Evolutionary conservation across 2,888 invertebrate species (phyloP), one percentile per base, ranked within the genome.

Genomic region (Dysmachus trigonus): DNA sequence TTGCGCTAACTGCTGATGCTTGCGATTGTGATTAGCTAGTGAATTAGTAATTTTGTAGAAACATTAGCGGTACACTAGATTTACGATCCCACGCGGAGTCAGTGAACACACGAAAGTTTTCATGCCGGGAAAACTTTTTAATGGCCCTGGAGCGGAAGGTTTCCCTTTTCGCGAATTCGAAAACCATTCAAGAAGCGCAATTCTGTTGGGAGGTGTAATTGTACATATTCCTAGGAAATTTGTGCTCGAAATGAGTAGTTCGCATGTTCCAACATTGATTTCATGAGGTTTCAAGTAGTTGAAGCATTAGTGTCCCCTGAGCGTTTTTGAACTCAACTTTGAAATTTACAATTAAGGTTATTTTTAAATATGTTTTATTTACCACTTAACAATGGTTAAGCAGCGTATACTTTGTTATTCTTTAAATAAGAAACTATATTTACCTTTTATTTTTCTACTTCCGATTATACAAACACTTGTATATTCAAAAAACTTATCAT

Each of bases 221-320:
- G 13, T 33, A n/a, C n/a, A n/a, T n/a, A 81, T 81, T 33, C 81
- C 18, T 81, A n/a, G 30, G 62, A 13, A 62, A 53, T 81, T 53
- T 62, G 33, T 81, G 33, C 81, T 33, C 53, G 33, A 81, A 81
- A 81, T 13, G 81, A 81, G 81, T 30, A 30, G 31, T 81, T 81
- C 81, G 81, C 81, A 81, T 81, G 81, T 81, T 33, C 62, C 8
- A 33, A 81, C 51, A 81, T 53, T 53, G 81, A 81, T 81, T 81
- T 53, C 13, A 33, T 31, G n/a, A 53, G 35, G n/a, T 73, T 35
- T 73, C 7, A 18, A 27, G 10, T 27, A 27, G 22, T 18, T 22
- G 18, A 62, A 27, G 27, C 62, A 62, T 62, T 62, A 62, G 8
- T 62, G 62, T 62, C 62, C 22, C 10, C 22, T 27, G 18, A 62